These are phyloP conservation scores for Tonatia bakeri DNA, from an alignment of 2,113 vertebrate genomes.

Conservation along the genomic window DNA sequence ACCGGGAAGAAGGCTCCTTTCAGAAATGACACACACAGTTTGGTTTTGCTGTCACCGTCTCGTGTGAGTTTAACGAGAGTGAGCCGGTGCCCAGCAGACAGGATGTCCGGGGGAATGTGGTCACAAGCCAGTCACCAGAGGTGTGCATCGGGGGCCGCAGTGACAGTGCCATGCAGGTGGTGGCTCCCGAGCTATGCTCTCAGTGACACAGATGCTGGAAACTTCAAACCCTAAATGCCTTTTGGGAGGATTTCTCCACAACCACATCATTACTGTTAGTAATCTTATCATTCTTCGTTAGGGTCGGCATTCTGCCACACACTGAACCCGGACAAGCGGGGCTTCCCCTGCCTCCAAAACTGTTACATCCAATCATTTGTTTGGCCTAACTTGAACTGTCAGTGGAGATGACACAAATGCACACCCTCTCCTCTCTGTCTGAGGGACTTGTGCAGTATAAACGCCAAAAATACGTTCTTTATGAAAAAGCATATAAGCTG, in stretches of 20 bases:
- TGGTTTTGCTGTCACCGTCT: background rate
- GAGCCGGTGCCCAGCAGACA: background rate
- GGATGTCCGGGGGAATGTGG: background rate
- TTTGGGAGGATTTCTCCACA: background rate
- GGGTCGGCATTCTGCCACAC: background rate
- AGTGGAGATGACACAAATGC: background rate
- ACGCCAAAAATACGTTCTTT: background rate
- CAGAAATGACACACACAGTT: background rate
- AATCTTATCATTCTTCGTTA: background rate
- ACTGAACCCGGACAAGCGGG: background rate
- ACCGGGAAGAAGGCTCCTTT: background rate
- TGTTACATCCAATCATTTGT: background rate
- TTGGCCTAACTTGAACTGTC: background rate
- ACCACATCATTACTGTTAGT: background rate
- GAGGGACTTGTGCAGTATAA: background rate
- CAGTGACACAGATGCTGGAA: background rate
- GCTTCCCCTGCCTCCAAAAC: background rate
- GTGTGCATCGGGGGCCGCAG: accelerated
- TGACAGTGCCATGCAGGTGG: background rate
- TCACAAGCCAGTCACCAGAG: background rate
- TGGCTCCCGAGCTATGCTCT: background rate
- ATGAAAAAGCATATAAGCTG: background rate
- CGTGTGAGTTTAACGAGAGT: background rate
- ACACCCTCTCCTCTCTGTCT: background rate
- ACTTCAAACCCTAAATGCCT: background rate